Percentiles rank a stretch among this genome's conserved stretches.
phyloP scores from a whole-genome alignment of 23 tunicate genomes.

The Ascidia mentula region DNA sequence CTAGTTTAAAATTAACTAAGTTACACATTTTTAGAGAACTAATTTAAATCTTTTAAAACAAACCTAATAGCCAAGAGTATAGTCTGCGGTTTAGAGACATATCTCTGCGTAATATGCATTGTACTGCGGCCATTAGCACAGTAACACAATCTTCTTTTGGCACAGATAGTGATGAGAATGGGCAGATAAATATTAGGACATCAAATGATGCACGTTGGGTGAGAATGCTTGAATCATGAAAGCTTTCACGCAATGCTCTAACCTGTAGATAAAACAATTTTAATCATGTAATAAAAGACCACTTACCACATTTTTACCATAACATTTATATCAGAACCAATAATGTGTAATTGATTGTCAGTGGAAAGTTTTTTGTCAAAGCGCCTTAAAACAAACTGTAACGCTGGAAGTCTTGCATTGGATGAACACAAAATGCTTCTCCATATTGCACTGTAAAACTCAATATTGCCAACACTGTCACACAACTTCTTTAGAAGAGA shows the following conservation, averaged over 20 bases:
- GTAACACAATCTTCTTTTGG: slow-evolving; percentile 32
- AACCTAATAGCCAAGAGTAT: slow-evolving; percentile 84
- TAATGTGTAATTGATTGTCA: slow-evolving; percentile 66
- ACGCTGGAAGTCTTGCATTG: slow-evolving; percentile 58
- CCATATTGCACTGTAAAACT: slow-evolving; percentile 78
- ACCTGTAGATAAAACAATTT: slow-evolving; percentile 34
- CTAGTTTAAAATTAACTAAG: too few relatives aligned
- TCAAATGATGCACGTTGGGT: slow-evolving; percentile 84
- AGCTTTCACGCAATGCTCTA: slow-evolving; percentile 55
- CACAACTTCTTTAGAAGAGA: slow-evolving; percentile 46
- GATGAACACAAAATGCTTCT: slow-evolving; percentile 74
- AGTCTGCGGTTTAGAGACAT: slow-evolving; percentile 91
- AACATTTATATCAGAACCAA: slow-evolving; percentile 68
- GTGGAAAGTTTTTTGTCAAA: slow-evolving; percentile 65
- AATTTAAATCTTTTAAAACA: too few relatives aligned
- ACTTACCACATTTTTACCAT: slow-evolving; percentile 39
- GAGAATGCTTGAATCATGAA: slow-evolving; percentile 69
- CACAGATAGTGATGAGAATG: slow-evolving; percentile 53
- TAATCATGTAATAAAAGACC: not conserved
- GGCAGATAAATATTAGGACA: slow-evolving; percentile 67
- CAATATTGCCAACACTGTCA: slow-evolving; percentile 34
- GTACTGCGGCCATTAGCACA: slow-evolving; percentile 48
- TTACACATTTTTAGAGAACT: too few relatives aligned
- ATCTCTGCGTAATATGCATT: slow-evolving; percentile 72
- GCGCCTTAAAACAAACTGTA: slow-evolving; percentile 63